A percentile compares a stretch with the other conserved stretches of the same genome.
Evolutionary conservation across 2,113 vertebrate species (phyloP).

Genomic region (Actenoides lindsayi): DNA sequence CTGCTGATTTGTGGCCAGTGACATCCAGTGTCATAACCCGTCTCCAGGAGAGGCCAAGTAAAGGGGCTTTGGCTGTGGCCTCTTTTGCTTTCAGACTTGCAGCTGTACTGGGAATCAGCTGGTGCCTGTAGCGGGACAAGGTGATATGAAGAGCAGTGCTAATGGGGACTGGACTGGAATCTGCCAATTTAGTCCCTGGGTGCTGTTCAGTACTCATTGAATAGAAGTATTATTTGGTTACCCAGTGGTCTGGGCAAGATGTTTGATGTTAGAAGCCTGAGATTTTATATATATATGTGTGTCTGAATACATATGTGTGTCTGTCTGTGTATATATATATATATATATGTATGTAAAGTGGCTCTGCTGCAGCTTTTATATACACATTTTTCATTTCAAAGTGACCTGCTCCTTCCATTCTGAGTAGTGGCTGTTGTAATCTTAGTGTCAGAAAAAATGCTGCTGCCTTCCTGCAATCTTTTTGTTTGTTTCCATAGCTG

Average conservation of each 20-base stretch:
- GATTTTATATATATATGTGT: background rate
- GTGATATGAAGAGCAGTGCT: background rate
- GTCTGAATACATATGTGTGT: too few relatives aligned
- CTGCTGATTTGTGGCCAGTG: background rate
- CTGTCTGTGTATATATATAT: background rate
- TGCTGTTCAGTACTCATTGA: background rate
- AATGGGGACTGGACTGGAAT: background rate
- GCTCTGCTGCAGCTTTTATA: background rate
- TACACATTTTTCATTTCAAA: background rate
- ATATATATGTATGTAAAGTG: background rate
- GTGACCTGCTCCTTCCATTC: background rate
- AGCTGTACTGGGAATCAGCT: background rate
- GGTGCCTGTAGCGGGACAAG: background rate
- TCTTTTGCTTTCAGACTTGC: background rate
- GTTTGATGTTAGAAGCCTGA: background rate
- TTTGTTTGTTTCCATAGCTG: slow-evolving; percentile 25
- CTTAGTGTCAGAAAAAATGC: background rate
- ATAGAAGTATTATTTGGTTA: background rate
- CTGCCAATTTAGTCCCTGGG: background rate
- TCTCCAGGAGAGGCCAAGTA: background rate
- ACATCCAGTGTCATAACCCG: background rate
- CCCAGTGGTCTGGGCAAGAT: background rate
- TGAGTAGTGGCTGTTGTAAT: background rate
- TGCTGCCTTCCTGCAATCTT: background rate
- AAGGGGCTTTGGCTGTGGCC: background rate